A percentile compares a stretch with the other conserved stretches of the same genome.
These are phyloP conservation scores for Noctuana brunneofusca DNA, from an alignment of 2,888 invertebrate genomes.

Conservation along the genomic window DNA sequence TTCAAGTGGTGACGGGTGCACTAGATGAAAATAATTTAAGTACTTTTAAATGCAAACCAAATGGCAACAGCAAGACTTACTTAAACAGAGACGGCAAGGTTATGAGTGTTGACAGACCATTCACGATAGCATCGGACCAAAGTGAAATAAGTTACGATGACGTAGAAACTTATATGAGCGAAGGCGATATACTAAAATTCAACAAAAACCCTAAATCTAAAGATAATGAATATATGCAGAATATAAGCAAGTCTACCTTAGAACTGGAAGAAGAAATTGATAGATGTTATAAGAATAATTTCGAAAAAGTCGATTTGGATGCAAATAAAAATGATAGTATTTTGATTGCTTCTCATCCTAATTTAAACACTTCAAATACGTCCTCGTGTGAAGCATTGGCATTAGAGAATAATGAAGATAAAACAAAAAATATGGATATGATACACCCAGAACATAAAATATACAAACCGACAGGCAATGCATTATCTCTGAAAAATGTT, in stretches of 20 bases:
- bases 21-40: constrained; percentile 71
- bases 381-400: constrained; percentile 82
- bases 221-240: constrained; percentile 63
- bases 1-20: constrained; percentile 85
- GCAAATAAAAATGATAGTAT: constrained; percentile 66
- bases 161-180: constrained; percentile 83
- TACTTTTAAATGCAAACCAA: constrained; percentile 72
- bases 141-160: constrained; percentile 87
- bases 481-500: constrained; percentile 81
- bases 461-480: constrained; percentile 85
- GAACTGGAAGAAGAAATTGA: constrained; percentile 79
- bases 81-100: constrained; percentile 84
- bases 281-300: constrained; percentile 77
- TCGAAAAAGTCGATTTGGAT: constrained; percentile 65
- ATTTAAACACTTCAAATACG: constrained; percentile 77
- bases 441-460: constrained; percentile 92
- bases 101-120: constrained; percentile 85
- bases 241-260: constrained; percentile 75
- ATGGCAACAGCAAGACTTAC: constrained; percentile 76
- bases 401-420: constrained; percentile 69
- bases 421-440: constrained; percentile 69
- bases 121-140: constrained; percentile 88
- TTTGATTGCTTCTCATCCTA: constrained; percentile 66
- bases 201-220: constrained; percentile 62
- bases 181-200: constrained; percentile 72